phyloP scores from a whole-genome alignment of 2,113 vertebrate genomes.

The Felis catus region DNA sequence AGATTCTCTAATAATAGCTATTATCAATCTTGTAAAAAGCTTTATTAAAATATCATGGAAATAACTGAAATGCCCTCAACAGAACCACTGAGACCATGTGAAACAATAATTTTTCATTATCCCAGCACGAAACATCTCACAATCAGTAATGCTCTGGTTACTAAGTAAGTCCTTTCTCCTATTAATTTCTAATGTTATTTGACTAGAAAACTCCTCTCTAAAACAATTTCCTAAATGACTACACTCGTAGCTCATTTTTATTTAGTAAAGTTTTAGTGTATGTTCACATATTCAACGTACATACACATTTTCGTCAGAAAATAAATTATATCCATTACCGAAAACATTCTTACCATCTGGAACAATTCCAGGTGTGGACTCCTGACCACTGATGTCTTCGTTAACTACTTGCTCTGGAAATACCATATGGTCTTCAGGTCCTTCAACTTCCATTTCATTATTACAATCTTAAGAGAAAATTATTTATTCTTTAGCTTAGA shows the following conservation, averaged over 20 bases:
- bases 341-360: constrained; percentile 81
- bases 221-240: background rate
- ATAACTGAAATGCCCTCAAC: background rate
- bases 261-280: background rate
- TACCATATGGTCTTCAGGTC: constrained; percentile 64
- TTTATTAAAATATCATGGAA: background rate
- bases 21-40: constrained; percentile 1
- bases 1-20: background rate
- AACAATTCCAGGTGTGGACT: constrained; percentile 74
- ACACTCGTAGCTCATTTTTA: background rate
- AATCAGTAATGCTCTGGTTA: background rate
- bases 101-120: constrained; percentile 15
- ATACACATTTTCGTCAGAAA: background rate
- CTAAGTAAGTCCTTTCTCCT: background rate
- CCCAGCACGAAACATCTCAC: background rate
- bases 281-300: background rate
- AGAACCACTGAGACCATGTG: background rate
- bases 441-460: constrained; percentile 84
- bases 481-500: constrained; percentile 12
- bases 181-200: background rate
- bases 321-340: background rate
- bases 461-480: constrained; percentile 82
- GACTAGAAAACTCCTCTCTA: background rate
- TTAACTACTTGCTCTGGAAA: constrained; percentile 75
- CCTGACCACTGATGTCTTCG: constrained; percentile 63